Evolutionary conservation across 2,797 vertebrate species (phyloP), one percentile per base, ranked within the genome.

Genomic region (Myotis pilosus): DNA sequence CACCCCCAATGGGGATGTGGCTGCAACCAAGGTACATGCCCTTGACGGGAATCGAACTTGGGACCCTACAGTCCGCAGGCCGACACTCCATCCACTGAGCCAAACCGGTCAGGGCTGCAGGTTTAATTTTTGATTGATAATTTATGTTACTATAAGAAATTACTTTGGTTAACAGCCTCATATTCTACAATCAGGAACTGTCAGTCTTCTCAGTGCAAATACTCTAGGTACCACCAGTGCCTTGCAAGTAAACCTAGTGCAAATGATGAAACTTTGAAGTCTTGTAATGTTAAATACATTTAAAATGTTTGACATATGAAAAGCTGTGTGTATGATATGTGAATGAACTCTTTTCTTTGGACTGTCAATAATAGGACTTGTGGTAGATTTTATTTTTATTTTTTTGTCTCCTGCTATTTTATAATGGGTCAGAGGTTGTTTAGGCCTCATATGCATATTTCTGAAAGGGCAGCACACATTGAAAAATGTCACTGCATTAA

Each of bases 401-500:
- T 62, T 38, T 38, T 80, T 64, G 55, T 36, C 44, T 81, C 41
- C 20, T 88, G 69, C 96, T 93, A 92, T 95, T 96, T 95, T 91
- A 74, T 83, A 88, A 94, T 86, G 87, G 96, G 96, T 97, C 92
- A 95, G 83, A 96, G 96, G 96, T 96, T 97, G 94, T 81, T 90
- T 94, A 96, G 93, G 88, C 49, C 76, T 94, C 90, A 86, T 82
- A 86, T 96, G 82, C 94, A 96, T 95, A 96, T 96, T 95, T 95
- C 87, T 95, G 87, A 97, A 97, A 97, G 95, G 94, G 92, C 94
- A 97, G 71, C 60, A 49, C 47, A 62, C 78, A 95, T 95, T 96
- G 94, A 96, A 95, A 96, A 97, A 97, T 96, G 97, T 97, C 95
- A 97, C 84, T 97, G 97, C 96, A 96, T 97, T 97, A 97, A 97